Conservation (phyloP, 2,113 vertebrate genomes). For the Oncorhynchus kisutch region DNA sequence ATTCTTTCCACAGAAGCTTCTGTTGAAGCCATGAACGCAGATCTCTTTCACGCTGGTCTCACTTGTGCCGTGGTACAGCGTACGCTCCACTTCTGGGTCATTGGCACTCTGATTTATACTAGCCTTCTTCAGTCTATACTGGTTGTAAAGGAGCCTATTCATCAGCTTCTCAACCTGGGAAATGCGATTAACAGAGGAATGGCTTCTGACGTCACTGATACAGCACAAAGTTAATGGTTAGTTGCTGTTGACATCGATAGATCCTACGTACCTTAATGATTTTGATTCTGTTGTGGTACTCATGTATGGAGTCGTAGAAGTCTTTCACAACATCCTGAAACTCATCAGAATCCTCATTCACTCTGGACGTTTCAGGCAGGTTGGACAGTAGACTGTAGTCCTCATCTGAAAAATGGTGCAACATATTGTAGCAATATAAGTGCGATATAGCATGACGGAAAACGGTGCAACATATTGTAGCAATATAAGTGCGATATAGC, state of each 20-base stretch:
- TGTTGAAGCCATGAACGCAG: slow-evolving; percentile 86
- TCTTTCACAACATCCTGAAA: slow-evolving; percentile 63
- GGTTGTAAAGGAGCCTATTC: slow-evolving; percentile 78
- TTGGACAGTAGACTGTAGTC: slow-evolving; percentile 65
- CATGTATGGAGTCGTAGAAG: slow-evolving; percentile 73
- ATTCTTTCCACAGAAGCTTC: slow-evolving; percentile 89
- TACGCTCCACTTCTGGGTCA: slow-evolving; percentile 50
- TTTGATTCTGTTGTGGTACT: slow-evolving; percentile 59
- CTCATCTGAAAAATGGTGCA: slow-evolving; percentile 50
- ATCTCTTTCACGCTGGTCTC: slow-evolving; percentile 80
- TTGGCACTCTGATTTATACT: slow-evolving; percentile 59
- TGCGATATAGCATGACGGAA: no score
- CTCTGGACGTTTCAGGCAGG: slow-evolving; percentile 56
- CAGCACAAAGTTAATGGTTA: not conserved
- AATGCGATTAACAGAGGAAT: not conserved
- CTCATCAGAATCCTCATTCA: slow-evolving; percentile 73
- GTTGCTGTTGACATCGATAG: not conserved
- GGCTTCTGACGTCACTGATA: not conserved
- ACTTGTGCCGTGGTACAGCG: slow-evolving; percentile 84
- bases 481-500: not conserved
- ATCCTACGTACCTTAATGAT: slow-evolving; percentile 69
- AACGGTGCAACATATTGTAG: not conserved
- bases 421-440: not conserved
- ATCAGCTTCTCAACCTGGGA: slow-evolving; percentile 82
- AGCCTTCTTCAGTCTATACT: slow-evolving; percentile 81